phyloP scores from a whole-genome alignment of 2,113 vertebrate genomes.

The Polypterus senegalus region DNA sequence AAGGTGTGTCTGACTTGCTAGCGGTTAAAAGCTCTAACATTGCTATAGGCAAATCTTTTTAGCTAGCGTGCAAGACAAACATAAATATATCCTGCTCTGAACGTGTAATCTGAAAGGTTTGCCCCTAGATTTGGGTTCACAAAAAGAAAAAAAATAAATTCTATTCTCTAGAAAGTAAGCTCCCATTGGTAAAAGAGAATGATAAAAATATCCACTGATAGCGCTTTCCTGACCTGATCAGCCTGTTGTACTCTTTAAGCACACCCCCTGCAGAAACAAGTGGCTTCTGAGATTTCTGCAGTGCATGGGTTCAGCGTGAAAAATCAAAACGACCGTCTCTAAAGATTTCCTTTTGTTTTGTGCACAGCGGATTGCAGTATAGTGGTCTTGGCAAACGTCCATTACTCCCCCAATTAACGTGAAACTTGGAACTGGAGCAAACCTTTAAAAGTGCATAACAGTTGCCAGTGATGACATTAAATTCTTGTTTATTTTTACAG shows the following conservation, averaged over 20 bases:
- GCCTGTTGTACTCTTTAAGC: background rate
- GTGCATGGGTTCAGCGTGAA: slow-evolving; percentile 2
- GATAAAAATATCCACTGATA: background rate
- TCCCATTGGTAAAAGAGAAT: background rate
- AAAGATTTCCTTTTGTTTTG: slow-evolving; percentile 25
- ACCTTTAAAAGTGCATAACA: slow-evolving; percentile 25
- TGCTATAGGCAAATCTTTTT: too few relatives aligned
- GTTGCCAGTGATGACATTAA: too few relatives aligned
- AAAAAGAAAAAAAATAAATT: too few relatives aligned
- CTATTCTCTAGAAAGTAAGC: background rate
- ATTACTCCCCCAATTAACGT: slow-evolving; percentile 48
- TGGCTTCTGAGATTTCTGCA: slow-evolving; percentile 1
- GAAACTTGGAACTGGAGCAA: slow-evolving; percentile 31
- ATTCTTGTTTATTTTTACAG: too few relatives aligned
- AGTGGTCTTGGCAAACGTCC: slow-evolving; percentile 37
- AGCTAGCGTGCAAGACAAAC: too few relatives aligned
- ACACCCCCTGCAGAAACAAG: slow-evolving; percentile 13
- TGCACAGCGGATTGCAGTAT: slow-evolving; percentile 28
- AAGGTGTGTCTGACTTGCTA: too few relatives aligned
- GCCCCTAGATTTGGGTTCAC: too few relatives aligned
- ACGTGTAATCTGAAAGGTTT: too few relatives aligned
- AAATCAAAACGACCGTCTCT: slow-evolving; percentile 12
- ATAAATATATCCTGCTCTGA: too few relatives aligned
- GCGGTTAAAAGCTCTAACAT: too few relatives aligned
- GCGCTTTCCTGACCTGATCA: background rate